Conservation (phyloP, 2,113 vertebrate genomes). For the Corythaeola cristata region DNA sequence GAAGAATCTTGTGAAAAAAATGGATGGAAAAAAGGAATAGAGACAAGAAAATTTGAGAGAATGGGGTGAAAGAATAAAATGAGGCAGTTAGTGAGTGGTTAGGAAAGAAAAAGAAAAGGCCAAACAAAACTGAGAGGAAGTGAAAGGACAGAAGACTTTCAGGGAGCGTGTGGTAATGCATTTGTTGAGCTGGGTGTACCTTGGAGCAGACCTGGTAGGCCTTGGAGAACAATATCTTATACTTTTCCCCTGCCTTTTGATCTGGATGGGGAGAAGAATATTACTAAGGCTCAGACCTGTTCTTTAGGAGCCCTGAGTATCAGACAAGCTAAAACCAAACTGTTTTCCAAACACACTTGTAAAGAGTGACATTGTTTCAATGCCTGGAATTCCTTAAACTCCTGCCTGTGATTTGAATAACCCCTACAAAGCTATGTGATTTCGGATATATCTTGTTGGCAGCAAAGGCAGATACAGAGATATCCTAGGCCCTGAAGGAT, state of each 20-base stretch:
- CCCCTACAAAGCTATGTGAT: neutral
- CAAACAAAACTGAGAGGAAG: neutral
- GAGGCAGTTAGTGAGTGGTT: neutral
- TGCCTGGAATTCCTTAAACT: constrained; percentile 22
- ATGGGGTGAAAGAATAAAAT: neutral
- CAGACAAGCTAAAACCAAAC: neutral
- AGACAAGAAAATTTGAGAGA: neutral
- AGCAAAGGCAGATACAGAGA: neutral
- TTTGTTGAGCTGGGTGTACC: neutral
- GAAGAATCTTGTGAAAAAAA: neutral
- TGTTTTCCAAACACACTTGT: neutral
- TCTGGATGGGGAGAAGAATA: neutral
- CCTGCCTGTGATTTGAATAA: constrained; percentile 18
- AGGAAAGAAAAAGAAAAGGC: neutral
- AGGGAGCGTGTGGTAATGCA: neutral
- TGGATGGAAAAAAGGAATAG: neutral
- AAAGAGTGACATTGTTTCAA: neutral
- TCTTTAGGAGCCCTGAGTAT: neutral
- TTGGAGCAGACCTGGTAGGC: neutral
- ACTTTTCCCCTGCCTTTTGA: neutral
- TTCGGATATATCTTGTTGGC: neutral
- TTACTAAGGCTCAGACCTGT: neutral
- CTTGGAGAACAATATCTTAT: neutral
- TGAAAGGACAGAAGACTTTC: neutral
- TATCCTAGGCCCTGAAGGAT: neutral